Percentiles rank a stretch among this genome's conserved stretches.
Evolutionary conservation across 2,888 invertebrate genomes (phyloP).

Genomic region (Ophioninae sp.): DNA sequence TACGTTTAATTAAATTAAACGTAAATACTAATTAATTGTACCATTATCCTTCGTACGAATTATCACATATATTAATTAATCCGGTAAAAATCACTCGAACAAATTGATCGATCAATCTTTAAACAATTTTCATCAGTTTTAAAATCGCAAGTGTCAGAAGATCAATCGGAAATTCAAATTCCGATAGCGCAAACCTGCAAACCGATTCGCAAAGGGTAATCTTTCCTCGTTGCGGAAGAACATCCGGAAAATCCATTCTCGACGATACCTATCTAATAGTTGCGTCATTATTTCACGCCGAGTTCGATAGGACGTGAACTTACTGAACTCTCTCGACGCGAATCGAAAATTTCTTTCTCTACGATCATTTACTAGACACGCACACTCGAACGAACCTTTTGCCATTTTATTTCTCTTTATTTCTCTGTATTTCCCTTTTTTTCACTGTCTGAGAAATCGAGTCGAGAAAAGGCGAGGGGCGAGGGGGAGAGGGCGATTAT

Average conservation of each 20-base stretch:
- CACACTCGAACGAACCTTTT: neutral
- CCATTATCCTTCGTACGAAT: too few species aligned
- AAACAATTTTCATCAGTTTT: neutral
- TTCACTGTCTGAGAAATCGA: neutral
- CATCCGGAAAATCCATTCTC: constrained; percentile 1
- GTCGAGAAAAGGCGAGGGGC: neutral
- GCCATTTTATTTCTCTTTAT: neutral
- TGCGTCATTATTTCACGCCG: constrained; percentile 3
- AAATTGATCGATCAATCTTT: too few species aligned
- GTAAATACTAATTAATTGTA: too few species aligned
- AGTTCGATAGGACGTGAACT: constrained; percentile 20
- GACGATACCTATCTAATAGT: neutral
- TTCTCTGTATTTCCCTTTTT: too few species aligned
- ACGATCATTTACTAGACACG: constrained; percentile 1
- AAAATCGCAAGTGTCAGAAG: neutral
- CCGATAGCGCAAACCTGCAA: neutral
- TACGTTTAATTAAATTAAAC: too few species aligned
- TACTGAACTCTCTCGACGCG: constrained; percentile 31
- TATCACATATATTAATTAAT: too few species aligned
- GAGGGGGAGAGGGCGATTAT: constrained; percentile 29
- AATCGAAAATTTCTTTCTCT: constrained; percentile 44
- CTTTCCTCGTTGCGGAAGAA: neutral
- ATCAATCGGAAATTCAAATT: neutral
- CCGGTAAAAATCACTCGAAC: too few species aligned
- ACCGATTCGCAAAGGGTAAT: neutral